Evolutionary conservation across 2,888 invertebrate species (phyloP), one percentile per base, ranked within the genome.

Genomic region (Parelbella ahira): DNA sequence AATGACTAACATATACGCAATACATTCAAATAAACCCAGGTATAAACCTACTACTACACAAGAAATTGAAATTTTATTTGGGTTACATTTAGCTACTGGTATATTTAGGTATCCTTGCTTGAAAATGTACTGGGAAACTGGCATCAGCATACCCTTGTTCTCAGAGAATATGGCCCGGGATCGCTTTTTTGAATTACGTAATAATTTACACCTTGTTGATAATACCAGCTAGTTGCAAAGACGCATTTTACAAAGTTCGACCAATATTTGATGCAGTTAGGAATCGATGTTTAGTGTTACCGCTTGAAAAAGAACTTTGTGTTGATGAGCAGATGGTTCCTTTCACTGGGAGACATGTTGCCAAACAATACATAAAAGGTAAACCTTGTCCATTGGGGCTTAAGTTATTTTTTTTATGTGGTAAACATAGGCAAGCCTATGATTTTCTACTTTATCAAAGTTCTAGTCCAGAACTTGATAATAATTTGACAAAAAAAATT

Each of bases 241-340:
- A 58, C 46, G 51, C 23, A 32, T 53, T 56, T 47, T 32, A 27
- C 28, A 56, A 56, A 56, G 58, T 58, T 3, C 43, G 55, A 20
- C 58, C 54, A 6, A 53, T 56, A 5, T 58, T 20, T 50, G 49
- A 56, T 51, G 45, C 49, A 28, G 37, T 57, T 30, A 51, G 58
- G 23, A 57, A 48, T 12, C 33, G 54, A 39, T 53, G 56, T 37
- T 48, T 57, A 41, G 48, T 54, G 13, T 32, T 55, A 51, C 52
- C 51, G 6, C 43, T 58, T 9, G 51, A 58, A 29, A 44, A 50
- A 54, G 19, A 51, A 27, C 49, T 55, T 30, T 49, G 52, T 4
- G 51, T 56, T 49, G 54, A 56, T 48, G 58, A 56, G 20, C 54
- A 59, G 24, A 59, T 56, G 1, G 49, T 55, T 41, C 56, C 56